Evolutionary conservation across 2,113 vertebrate genomes (phyloP).

Genomic region (Nestor notabilis): DNA sequence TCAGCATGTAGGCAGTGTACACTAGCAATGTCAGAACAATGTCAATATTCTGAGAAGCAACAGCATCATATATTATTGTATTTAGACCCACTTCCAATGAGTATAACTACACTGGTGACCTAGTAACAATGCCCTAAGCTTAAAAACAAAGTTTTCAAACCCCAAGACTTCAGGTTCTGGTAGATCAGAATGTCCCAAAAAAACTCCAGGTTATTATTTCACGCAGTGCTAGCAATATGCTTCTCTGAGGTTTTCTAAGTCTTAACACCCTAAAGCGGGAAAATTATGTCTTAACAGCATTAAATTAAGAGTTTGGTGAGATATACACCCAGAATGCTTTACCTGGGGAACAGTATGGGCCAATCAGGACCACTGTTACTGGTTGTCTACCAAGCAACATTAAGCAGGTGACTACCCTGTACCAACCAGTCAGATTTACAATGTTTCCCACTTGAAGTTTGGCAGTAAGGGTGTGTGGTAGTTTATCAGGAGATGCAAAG

Average conservation of each 20-base stretch:
- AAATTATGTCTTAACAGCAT: neutral
- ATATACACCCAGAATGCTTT: neutral
- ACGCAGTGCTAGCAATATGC: neutral
- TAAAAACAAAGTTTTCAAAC: neutral
- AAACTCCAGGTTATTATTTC: neutral
- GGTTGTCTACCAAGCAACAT: neutral
- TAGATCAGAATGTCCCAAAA: neutral
- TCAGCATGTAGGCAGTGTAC: neutral
- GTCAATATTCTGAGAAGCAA: neutral
- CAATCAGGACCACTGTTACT: neutral
- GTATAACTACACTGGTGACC: neutral
- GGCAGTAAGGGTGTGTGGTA: neutral
- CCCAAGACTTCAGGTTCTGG: neutral
- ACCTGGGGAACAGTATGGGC: neutral
- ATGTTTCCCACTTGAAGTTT: neutral
- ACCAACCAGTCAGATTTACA: neutral
- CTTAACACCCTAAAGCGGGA: neutral
- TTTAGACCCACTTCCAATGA: neutral
- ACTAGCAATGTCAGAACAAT: neutral
- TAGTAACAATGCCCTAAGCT: neutral
- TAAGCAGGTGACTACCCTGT: neutral
- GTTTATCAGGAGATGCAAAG: neutral
- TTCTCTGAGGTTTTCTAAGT: neutral
- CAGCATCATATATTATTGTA: neutral
- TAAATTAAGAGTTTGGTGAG: neutral